Evolutionary conservation across 1,140 invertebrate genomes (phyloP), one percentile per base, ranked within the genome.

Genomic region (Drosophila athabasca): DNA sequence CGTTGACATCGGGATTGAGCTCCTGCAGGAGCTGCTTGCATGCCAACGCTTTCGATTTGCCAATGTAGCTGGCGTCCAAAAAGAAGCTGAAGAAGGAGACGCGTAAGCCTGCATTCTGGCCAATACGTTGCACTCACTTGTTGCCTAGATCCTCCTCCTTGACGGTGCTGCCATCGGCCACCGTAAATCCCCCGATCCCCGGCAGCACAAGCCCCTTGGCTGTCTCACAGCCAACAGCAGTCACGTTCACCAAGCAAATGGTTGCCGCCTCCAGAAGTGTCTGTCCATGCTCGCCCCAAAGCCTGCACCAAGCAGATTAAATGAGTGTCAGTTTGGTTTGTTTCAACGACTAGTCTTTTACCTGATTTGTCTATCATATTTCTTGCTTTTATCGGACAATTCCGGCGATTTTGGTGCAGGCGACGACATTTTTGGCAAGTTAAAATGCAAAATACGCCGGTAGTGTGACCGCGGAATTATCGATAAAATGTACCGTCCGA

Each of bases 251-350:
- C 5, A 99, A 90, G 92, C 99, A 99, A 84, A 99, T 94, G 92
- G 97, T 96, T 26, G 97, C 95, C 54, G 93, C 93, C 94, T 99
- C 98, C 44, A 99, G 93, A 7, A 95, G 93, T 62, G 94, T 91
- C 93, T 99, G 99, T 1, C 99, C 99, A 93, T 99, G 97, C 92
- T 99, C 98, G 62, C 98, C 98, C 99, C 99, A 99, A 81, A 99
- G 94, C 91, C 98, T 90, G 19, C 15, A 52, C 17, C 13, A 13
- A 3, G 61, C 0, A 15, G 7, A 46, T 35, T 9, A 43, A 17
- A 3, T 19, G 6, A 29, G 15, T 43, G 7, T 9, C 1, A 57
- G 2, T 3, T 6, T 11, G 1, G 15, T 31, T 5, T 35, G 29
- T 15, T 8, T 4, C 2, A 5, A n/a, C 0, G 17, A 3, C 24